Percentiles rank a stretch among this genome's conserved stretches.
Conservation (phyloP, 2,797 vertebrate species). For the Fratercula arctica region DNA sequence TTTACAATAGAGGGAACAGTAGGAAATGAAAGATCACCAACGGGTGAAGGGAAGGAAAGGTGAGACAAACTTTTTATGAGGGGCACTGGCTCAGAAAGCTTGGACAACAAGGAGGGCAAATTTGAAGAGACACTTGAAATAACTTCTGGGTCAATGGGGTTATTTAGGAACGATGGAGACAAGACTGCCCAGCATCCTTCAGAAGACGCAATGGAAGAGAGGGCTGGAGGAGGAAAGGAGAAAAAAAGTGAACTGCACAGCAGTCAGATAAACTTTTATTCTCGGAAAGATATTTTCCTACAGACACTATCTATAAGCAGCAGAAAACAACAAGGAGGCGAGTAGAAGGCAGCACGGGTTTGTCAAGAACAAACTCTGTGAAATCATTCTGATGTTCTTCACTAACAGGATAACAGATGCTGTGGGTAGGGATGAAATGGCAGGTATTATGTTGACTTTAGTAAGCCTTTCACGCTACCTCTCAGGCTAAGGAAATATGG, state of each 20-base stretch:
- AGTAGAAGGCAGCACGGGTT: background rate
- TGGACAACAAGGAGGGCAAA: background rate
- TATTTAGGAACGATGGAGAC: background rate
- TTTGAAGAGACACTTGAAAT: background rate
- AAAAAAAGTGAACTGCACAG: background rate
- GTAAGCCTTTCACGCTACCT: background rate
- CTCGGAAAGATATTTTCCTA: background rate
- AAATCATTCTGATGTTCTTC: conserved; percentile 21
- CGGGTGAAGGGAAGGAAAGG: background rate
- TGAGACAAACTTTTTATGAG: background rate
- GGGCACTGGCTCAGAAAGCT: background rate
- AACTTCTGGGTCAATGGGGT: background rate
- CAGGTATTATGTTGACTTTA: background rate
- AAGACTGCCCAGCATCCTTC: background rate
- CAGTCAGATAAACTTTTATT: background rate
- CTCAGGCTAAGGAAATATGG: background rate
- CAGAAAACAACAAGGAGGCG: background rate
- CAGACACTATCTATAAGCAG: background rate
- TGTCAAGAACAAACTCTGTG: conserved; percentile 8
- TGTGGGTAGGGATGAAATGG: conserved; percentile 19
- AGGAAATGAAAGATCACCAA: background rate
- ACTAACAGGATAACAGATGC: conserved; percentile 19
- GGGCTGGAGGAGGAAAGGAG: background rate
- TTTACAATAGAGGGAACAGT: background rate
- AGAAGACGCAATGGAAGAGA: background rate